Evolutionary conservation across 2,113 vertebrate genomes (phyloP), one percentile per base, ranked within the genome.

Genomic region (Ursus arctos): DNA sequence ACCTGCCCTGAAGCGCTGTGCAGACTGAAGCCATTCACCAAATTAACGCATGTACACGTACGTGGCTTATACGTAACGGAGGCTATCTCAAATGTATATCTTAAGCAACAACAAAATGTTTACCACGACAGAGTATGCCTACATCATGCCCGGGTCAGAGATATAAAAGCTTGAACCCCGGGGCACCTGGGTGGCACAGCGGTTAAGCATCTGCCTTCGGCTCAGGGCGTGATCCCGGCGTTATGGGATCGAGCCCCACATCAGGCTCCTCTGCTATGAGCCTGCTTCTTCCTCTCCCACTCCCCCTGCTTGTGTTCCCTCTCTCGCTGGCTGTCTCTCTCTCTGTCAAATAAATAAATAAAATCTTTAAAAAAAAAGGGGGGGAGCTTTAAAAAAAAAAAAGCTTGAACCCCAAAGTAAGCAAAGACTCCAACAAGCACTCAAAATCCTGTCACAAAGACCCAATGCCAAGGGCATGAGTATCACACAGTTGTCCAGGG

Each of bases 391-490:
- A 40, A 40, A 40, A 40, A 40, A 40, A 40, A 40, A 84, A 84
- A 97, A 79, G 21, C 11, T 67, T 31, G 43, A 92, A 79, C 24
- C 21, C 51, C 88, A 8, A 94, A 93, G 26, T 51, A 80, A 82
- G 80, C n/a, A 67, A 51, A 80, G 77, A 61, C 4, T 67, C 65
- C 77, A 91, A 47, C 40, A 40, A 88, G n/a, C 28, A 40, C 7
- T 49, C 85, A 79, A 83, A 93, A 80, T 31, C 21, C 49, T 36
- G 40, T 96, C 86, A 91, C 49, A 80, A 84, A 94, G 55, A 84
- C 71, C 31, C 53, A 77, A 51, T 26, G 16, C 15, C 22, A 82
- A 94, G 31, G 67, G 19, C 53, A 31, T 1, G 14, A 36, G 43
- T 79, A 57, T 57, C 53, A 82, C 31, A 33, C 5, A 12, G 21